These are phyloP conservation scores for Cremastinae sp. DNA, from an alignment of 2,888 invertebrate species.

Conservation along the genomic window DNA sequence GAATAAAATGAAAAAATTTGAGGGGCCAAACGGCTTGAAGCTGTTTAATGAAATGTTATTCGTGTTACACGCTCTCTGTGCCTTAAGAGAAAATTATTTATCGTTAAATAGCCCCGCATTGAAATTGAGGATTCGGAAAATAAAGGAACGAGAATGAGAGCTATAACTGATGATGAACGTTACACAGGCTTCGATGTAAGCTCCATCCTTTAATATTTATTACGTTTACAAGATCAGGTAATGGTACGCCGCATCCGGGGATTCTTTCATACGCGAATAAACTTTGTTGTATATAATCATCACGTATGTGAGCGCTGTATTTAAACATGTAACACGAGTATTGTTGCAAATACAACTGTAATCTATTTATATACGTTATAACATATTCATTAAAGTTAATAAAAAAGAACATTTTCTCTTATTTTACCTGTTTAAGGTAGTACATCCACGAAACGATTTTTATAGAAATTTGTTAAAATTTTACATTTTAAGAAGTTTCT, in stretches of 20 bases:
- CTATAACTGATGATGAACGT: constrained; percentile 29
- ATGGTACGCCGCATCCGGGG: constrained; percentile 58
- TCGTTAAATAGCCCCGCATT: constrained; percentile 34
- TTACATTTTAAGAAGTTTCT: too few relatives aligned
- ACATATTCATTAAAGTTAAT: constrained; percentile 72
- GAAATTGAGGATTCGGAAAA: neutral
- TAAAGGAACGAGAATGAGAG: constrained; percentile 22
- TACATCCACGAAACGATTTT: too few relatives aligned
- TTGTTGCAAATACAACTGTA: constrained; percentile 65
- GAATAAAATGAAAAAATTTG: constrained; percentile 28
- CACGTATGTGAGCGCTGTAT: constrained; percentile 71
- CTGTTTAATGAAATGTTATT: constrained; percentile 30
- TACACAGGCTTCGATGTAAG: constrained; percentile 29
- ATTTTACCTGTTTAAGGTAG: too few relatives aligned
- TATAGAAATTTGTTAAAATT: too few relatives aligned
- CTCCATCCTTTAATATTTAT: constrained; percentile 45
- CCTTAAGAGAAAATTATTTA: constrained; percentile 43
- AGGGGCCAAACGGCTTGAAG: constrained; percentile 57
- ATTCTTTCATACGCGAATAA: constrained; percentile 60
- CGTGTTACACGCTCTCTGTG: constrained; percentile 37
- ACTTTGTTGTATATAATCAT: constrained; percentile 69
- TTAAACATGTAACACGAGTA: constrained; percentile 65
- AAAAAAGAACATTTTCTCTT: constrained; percentile 54
- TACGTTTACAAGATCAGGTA: constrained; percentile 45
- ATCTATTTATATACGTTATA: constrained; percentile 72